These are phyloP conservation scores for Tenodera sinensis DNA, from an alignment of 2,888 invertebrate species.

Conservation along the genomic window DNA sequence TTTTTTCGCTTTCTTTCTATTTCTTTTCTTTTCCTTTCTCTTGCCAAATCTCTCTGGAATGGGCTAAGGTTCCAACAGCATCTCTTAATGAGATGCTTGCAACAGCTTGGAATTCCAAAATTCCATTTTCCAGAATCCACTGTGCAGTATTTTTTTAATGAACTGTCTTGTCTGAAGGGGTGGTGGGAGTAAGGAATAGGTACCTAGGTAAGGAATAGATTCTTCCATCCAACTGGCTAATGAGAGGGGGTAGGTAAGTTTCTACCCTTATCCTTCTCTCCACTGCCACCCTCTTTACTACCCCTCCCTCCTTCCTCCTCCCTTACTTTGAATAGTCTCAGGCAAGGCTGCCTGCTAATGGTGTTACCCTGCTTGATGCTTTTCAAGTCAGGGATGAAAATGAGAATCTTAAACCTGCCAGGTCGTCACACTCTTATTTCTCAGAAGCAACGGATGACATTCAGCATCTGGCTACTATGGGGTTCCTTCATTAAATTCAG, in stretches of 20 bases:
- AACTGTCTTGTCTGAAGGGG: conserved; percentile 11
- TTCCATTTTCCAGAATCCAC: conserved; percentile 14
- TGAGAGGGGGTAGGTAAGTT: background rate
- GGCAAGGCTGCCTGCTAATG: background rate
- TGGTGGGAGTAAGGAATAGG: background rate
- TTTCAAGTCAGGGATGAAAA: background rate
- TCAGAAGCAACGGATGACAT: background rate
- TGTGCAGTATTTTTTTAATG: conserved; percentile 9
- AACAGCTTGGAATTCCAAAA: conserved; percentile 4
- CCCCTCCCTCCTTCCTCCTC: background rate
- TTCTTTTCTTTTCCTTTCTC: background rate
- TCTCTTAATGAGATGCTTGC: conserved; percentile 7
- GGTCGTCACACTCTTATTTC: background rate
- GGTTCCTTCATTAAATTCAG: background rate
- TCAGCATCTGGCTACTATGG: background rate
- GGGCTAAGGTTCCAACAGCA: background rate
- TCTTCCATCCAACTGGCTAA: conserved; percentile 13
- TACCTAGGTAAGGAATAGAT: conserved; percentile 3
- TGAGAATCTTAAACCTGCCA: background rate
- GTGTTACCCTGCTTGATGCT: conserved; percentile 7
- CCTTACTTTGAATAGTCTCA: conserved; percentile 4
- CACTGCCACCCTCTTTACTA: background rate
- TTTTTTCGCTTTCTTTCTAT: background rate
- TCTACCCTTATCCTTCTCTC: background rate
- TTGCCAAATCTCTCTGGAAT: background rate